A percentile compares a stretch with the other conserved stretches of the same genome.
Evolutionary conservation across 2,113 vertebrate species (phyloP).

Genomic region (Marmota flaviventris): DNA sequence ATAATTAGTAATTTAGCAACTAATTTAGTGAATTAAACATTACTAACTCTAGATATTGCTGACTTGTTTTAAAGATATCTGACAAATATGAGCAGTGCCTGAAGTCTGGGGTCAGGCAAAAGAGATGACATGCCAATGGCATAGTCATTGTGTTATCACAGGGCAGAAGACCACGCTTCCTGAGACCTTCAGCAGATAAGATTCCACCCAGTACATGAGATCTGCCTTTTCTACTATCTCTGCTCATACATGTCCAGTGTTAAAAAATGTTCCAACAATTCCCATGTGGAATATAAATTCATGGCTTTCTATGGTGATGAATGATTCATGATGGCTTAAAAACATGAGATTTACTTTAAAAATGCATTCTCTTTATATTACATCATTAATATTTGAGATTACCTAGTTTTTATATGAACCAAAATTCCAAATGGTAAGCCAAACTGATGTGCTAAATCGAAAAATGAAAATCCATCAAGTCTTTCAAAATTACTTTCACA

Average conservation of each 20-base stretch:
- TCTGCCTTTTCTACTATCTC: not conserved
- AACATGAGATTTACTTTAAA: not conserved
- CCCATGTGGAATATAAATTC: not conserved
- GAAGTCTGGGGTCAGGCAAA: not conserved
- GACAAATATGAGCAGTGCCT: not conserved
- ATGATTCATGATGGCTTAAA: not conserved
- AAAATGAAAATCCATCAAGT: not conserved
- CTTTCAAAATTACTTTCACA: not conserved
- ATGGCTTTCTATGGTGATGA: not conserved
- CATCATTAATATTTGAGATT: conserved; percentile 22
- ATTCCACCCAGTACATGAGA: not conserved
- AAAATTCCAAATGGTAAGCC: not conserved
- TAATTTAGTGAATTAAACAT: not conserved
- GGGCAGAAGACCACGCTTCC: not conserved
- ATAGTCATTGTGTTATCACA: not conserved
- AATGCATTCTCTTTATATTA: not conserved
- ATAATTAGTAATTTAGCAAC: no score
- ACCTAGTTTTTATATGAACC: not conserved
- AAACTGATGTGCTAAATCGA: not conserved
- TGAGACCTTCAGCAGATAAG: not conserved
- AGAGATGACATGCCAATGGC: not conserved
- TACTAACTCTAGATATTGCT: not conserved
- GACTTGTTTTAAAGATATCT: not conserved
- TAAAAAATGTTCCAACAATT: not conserved
- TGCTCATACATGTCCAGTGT: not conserved